Evolutionary conservation across 2,113 vertebrate species (phyloP).

Genomic region (Danionella cerebrum): DNA sequence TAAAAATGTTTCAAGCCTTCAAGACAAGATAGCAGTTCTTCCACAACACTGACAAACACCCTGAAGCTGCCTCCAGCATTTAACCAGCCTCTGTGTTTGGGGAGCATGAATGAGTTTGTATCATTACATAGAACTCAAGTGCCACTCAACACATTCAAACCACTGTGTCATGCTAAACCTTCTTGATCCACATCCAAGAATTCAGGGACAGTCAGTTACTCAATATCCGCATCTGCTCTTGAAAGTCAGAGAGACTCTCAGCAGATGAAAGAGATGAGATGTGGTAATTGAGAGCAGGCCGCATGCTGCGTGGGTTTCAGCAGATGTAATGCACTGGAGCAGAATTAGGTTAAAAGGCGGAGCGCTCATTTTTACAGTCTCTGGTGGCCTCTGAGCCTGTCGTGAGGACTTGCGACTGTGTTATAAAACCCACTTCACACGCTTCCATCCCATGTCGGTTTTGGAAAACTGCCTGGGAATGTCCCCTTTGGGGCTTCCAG

Average conservation of each 20-base stretch:
- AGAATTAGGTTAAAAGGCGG: conserved; percentile 24
- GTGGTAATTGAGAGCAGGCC: conserved; percentile 22
- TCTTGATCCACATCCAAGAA: conserved; percentile 32
- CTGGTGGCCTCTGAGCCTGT: conserved; percentile 9
- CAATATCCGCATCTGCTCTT: conserved; percentile 30
- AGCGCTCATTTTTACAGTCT: background rate
- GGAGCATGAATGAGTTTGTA: background rate
- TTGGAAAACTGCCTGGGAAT: background rate
- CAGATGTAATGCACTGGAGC: conserved; percentile 14
- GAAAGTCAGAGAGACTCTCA: conserved; percentile 13
- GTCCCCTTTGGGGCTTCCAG: background rate
- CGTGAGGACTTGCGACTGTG: background rate
- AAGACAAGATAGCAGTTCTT: background rate
- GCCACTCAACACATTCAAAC: conserved; percentile 17
- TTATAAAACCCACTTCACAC: conserved; percentile 9
- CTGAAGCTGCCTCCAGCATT: background rate
- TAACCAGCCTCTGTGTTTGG: background rate
- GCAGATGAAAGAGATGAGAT: conserved; percentile 30
- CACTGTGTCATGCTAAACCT: conserved; percentile 17
- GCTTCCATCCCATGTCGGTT: conserved; percentile 1
- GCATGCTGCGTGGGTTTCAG: background rate
- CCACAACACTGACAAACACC: background rate
- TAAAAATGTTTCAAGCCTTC: too few species aligned
- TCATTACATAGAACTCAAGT: background rate
- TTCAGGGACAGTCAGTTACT: conserved; percentile 29